Conservation (phyloP, 1,140 invertebrate genomes). For the Zaprionus africanus region DNA sequence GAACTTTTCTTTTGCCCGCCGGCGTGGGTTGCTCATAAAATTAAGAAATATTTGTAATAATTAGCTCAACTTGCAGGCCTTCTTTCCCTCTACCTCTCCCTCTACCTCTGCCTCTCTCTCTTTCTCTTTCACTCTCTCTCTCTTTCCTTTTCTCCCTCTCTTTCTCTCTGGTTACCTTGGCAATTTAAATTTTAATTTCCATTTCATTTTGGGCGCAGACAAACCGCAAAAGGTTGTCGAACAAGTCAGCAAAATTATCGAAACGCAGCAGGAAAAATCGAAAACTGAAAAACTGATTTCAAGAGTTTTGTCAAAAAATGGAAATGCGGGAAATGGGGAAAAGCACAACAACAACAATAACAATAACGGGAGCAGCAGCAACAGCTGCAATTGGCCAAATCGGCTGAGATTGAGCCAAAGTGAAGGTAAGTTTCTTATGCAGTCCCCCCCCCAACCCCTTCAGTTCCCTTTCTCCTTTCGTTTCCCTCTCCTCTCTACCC, state of each 20-base stretch:
- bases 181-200: constrained; percentile 40
- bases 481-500: not conserved
- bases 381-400: constrained; percentile 38
- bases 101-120: not conserved
- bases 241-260: constrained; percentile 17
- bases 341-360: constrained; percentile 14
- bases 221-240: constrained; percentile 14
- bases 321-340: constrained; percentile 3
- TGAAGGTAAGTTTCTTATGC: constrained; percentile 36
- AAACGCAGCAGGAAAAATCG: constrained; percentile 1
- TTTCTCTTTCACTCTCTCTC: not conserved
- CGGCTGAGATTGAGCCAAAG: constrained; percentile 31
- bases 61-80: constrained; percentile 34
- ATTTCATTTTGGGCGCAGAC: constrained; percentile 18
- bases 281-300: not conserved
- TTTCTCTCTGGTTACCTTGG: constrained; percentile 21
- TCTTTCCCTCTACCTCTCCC: not conserved
- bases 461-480: not conserved
- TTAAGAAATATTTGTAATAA: constrained; percentile 78
- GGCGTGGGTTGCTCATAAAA: constrained; percentile 57
- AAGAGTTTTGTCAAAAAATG: constrained; percentile 3
- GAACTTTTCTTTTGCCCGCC: constrained; percentile 50
- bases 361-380: not conserved
- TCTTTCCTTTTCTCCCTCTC: not conserved
- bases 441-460: not conserved